Evolutionary conservation across 2,888 invertebrate genomes (phyloP).

Genomic region (Lobophora halterata): DNA sequence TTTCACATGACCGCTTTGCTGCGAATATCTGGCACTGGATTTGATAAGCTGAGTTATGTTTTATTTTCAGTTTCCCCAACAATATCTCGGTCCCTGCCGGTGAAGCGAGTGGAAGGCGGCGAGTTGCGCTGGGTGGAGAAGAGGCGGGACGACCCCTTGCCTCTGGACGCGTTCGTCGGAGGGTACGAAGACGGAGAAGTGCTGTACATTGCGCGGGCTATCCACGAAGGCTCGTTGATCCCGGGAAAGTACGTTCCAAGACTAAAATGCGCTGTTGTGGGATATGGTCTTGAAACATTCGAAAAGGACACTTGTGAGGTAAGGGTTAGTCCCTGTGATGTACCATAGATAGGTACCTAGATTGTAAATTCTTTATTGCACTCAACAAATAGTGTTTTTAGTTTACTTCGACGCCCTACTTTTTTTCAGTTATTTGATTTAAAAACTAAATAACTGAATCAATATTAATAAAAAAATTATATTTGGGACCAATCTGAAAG

Average conservation of each 20-base stretch:
- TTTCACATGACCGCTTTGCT: too few species aligned
- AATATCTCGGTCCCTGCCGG: constrained; percentile 3
- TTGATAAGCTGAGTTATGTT: too few species aligned
- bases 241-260: constrained; percentile 30
- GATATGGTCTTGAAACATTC: constrained; percentile 14
- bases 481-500: too few species aligned
- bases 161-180: constrained; percentile 18
- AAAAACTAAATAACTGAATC: too few species aligned
- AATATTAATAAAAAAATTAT: too few species aligned
- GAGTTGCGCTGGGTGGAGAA: constrained; percentile 20
- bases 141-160: constrained; percentile 8
- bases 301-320: constrained; percentile 21
- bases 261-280: constrained; percentile 9
- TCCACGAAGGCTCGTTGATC: constrained; percentile 12
- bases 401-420: too few species aligned
- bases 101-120: constrained; percentile 13
- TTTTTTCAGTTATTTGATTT: too few species aligned
- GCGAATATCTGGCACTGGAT: too few species aligned
- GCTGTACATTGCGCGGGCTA: constrained; percentile 21
- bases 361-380: too few species aligned
- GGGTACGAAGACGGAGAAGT: constrained; percentile 24
- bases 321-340: too few species aligned
- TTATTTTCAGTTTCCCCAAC: constrained; percentile 25
- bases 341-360: not conserved
- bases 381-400: too few species aligned